Percentiles rank a stretch among this genome's conserved stretches.
Evolutionary conservation across 2,888 invertebrate species (phyloP).

Genomic region (Leptodirus hochenwartii): DNA sequence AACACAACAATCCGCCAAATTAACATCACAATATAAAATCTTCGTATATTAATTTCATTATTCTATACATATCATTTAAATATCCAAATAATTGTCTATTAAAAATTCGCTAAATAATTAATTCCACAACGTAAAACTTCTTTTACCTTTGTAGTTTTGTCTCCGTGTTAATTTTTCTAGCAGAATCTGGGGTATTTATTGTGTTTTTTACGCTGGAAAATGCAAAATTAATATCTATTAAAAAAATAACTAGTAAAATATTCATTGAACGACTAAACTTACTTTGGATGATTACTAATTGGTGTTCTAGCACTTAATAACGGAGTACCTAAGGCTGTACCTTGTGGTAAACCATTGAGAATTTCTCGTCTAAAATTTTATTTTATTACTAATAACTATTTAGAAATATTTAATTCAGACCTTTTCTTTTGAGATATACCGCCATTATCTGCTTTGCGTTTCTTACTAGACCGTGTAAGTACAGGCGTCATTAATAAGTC

Average conservation of each 20-base stretch:
- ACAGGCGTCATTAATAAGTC: slow-evolving; percentile 34
- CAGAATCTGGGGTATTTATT: no score
- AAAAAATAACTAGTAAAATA: slow-evolving; percentile 2
- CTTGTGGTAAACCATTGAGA: slow-evolving; percentile 38
- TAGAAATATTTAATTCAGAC: slow-evolving; percentile 25
- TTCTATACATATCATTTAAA: no score
- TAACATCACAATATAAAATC: no score
- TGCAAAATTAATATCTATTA: no score
- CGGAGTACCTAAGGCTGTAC: slow-evolving; percentile 29
- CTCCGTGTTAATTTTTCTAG: no score
- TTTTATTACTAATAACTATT: slow-evolving; percentile 2
- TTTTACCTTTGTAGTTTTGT: no score
- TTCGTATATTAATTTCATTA: no score
- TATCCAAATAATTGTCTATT: no score
- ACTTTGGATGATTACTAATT: slow-evolving; percentile 34
- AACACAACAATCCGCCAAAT: no score
- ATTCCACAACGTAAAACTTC: no score
- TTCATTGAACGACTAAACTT: slow-evolving; percentile 22
- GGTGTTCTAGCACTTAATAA: slow-evolving; percentile 33
- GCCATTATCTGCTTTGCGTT: slow-evolving; percentile 42
- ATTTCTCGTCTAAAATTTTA: slow-evolving; percentile 39
- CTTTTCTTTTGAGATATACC: slow-evolving; percentile 49
- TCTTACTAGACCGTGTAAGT: slow-evolving; percentile 41
- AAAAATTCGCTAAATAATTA: no score
- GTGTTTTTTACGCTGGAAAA: no score